These are phyloP conservation scores for Invenusta paracnida DNA, from an alignment of 2,888 invertebrate species.

Conservation along the genomic window DNA sequence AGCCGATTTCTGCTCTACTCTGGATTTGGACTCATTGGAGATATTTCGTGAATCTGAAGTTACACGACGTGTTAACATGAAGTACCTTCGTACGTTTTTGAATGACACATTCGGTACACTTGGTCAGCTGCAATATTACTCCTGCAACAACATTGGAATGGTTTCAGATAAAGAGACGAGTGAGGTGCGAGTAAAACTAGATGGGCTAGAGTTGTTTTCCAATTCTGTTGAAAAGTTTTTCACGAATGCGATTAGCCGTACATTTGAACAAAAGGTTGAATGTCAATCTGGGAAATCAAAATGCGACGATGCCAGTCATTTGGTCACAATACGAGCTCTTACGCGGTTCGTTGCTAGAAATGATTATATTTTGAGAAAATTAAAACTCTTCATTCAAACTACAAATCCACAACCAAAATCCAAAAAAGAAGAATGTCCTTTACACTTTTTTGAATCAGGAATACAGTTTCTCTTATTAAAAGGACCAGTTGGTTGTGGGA, in stretches of 20 bases:
- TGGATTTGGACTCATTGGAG: constrained; percentile 45
- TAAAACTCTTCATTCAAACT: not conserved
- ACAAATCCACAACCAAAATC: not conserved
- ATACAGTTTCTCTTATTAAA: not conserved
- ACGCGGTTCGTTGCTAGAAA: not conserved
- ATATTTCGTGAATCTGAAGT: constrained; percentile 36
- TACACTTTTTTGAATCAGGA: not conserved
- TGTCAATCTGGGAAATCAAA: not conserved
- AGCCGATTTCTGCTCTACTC: constrained; percentile 44
- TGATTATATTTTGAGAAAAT: not conserved
- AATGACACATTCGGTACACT: not conserved
- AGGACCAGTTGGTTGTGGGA: constrained; percentile 52
- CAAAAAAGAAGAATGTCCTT: not conserved
- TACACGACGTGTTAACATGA: constrained; percentile 37
- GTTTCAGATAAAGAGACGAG: not conserved
- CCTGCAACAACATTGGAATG: not conserved
- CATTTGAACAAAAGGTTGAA: not conserved
- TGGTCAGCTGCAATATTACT: not conserved
- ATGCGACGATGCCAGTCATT: not conserved
- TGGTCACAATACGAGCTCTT: not conserved
- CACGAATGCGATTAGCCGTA: not conserved
- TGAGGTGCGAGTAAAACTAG: constrained; percentile 23
- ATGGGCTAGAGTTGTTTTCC: not conserved
- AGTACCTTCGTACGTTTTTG: constrained; percentile 26
- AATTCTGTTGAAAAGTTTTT: not conserved